Base-by-base conservation (phyloP, 2,888 invertebrate species). In the Adela reaumurella region DNA sequence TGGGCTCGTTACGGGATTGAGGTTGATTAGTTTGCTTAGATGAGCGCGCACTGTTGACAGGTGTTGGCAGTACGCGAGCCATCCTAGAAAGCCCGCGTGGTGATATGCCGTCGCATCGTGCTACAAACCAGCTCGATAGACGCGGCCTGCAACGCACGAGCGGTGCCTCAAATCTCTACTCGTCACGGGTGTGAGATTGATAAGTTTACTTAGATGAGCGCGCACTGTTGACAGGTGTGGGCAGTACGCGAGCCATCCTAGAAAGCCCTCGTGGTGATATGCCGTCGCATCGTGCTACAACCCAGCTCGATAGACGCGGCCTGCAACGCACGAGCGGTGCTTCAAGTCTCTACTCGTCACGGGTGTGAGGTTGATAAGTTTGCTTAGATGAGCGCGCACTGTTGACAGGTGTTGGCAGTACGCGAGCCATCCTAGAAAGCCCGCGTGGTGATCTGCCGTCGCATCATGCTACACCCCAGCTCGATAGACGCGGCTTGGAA, bases 361-460 rank as follows among this genome's bases (percentile, higher is more conserved):
- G n/a, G n/a, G n/a, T n/a, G n/a, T 83, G 0, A 85, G 81, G 65
- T 92, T 85, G 0, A 97, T 93, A 17, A 97, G 77, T 0, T 94
- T 94, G 24, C 94, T 92, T n/a, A 97, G 82, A 73, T 97, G 97
- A 0, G 92, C 95, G 44, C 96, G 77, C 1, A 97, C 94, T 0
- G 96, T 97, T 28, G 92, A 90, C 60, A 97, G 77, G 62, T 97
- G 96, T 17, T 96, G 81, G 62, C 95, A 95, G 65, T 97, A 94
- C 1, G 95, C 94, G 52, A 96, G 77, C 97, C 96, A 97, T 46
- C 97, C 97, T 96, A 96, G 71, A 97, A 97, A 14, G 97, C 97
- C 51, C 97, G 81, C 0, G 95, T 95, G 55, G 96, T 91, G 51
- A 97, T 96, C 74, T 97, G 96, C 11, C 92, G 86, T 52, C 90